Evolutionary conservation across 2,113 vertebrate genomes (phyloP).

Genomic region (Rhombomys opimus): DNA sequence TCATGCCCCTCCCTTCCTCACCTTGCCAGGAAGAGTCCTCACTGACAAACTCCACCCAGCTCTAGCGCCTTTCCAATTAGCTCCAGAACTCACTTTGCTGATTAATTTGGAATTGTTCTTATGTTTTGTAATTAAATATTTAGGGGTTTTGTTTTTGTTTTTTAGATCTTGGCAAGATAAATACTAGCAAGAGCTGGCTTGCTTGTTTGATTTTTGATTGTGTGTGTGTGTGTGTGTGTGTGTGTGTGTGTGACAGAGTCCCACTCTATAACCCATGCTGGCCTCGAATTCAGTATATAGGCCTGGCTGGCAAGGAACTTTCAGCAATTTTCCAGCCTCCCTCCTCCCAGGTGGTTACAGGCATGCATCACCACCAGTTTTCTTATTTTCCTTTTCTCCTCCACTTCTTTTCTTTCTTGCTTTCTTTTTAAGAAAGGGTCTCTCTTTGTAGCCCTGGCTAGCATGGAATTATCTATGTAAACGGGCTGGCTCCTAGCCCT

Average conservation of each 20-base stretch:
- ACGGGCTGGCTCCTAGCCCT: background rate
- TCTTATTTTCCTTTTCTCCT: too few species aligned
- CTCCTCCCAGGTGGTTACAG: background rate
- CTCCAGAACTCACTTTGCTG: slow-evolving; percentile 22
- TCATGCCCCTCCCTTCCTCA: slow-evolving; percentile 29
- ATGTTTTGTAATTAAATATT: background rate
- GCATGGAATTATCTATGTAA: background rate
- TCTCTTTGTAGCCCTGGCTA: background rate
- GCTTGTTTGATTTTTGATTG: background rate
- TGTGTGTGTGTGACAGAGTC: background rate
- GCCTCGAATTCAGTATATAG: background rate
- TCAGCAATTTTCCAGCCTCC: background rate
- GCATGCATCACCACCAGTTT: background rate
- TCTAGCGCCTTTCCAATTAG: background rate
- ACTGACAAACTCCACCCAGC: slow-evolving; percentile 47
- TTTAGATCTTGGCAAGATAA: background rate
- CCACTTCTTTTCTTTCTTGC: background rate
- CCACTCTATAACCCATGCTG: background rate
- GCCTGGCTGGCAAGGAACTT: background rate
- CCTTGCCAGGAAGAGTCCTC: slow-evolving; percentile 54
- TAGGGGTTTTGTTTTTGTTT: background rate
- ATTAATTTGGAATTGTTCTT: slow-evolving; percentile 34
- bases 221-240: background rate
- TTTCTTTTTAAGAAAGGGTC: background rate
- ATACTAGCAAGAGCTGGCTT: background rate